Evolutionary conservation across 2,888 invertebrate species (phyloP).

Genomic region (Harpagoxenus sublaevis): DNA sequence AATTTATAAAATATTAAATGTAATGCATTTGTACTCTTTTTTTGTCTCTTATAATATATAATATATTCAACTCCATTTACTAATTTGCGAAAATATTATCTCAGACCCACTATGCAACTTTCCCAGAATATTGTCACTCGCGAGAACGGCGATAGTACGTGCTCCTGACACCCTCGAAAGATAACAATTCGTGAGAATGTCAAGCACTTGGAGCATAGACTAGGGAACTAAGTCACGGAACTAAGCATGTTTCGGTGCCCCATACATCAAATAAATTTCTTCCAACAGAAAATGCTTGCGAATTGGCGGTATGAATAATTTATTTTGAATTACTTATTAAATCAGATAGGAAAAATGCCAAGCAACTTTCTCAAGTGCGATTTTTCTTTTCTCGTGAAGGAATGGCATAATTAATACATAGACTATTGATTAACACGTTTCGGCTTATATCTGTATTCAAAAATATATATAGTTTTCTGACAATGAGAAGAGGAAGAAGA

Average conservation of each 20-base stretch:
- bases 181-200: conserved; percentile 70
- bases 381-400: not conserved
- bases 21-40: not conserved
- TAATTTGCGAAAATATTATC: conserved; percentile 1
- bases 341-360: conserved; percentile 10
- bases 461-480: not conserved
- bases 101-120: conserved; percentile 17
- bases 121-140: conserved; percentile 49
- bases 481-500: not conserved
- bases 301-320: conserved; percentile 22
- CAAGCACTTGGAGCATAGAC: conserved; percentile 35
- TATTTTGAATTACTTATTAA: not conserved
- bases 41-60: not conserved
- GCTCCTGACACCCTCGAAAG: conserved; percentile 46
- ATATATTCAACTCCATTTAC: not conserved
- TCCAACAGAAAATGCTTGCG: not conserved
- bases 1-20: not conserved
- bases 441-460: not conserved
- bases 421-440: not conserved
- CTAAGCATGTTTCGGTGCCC: not conserved
- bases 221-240: not conserved
- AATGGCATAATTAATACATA: not conserved
- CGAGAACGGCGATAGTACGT: conserved; percentile 61
- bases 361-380: conserved; percentile 18
- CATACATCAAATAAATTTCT: not conserved